A percentile compares a stretch with the other conserved stretches of the same genome.
Conservation (phyloP, 2,888 invertebrate genomes). For the Synanthedon tipuliformis region DNA sequence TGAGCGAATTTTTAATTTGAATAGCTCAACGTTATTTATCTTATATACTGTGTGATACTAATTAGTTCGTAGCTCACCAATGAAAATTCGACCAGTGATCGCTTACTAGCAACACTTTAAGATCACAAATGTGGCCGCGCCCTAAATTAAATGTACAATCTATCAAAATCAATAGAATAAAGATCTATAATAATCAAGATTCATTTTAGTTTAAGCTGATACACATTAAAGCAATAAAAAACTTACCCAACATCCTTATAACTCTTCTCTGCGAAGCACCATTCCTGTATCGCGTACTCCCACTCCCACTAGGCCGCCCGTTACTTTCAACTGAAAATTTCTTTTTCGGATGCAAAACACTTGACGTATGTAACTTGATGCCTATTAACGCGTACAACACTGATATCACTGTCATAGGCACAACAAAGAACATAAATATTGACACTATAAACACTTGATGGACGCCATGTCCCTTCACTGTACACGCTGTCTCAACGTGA, state of each 20-base stretch:
- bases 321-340: conserved; percentile 61
- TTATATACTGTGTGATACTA: too few species aligned
- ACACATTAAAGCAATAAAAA: background rate
- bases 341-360: conserved; percentile 71
- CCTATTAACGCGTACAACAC: conserved; percentile 85
- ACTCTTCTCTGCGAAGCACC: conserved; percentile 73
- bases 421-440: conserved; percentile 84
- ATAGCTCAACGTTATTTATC: too few species aligned
- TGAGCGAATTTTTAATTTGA: too few species aligned
- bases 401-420: conserved; percentile 88
- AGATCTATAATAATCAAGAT: background rate
- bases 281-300: conserved; percentile 58
- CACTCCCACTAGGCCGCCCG: conserved; percentile 28
- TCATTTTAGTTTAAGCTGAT: too few species aligned
- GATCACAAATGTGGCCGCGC: too few species aligned
- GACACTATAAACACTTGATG: conserved; percentile 84
- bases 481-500: conserved; percentile 64
- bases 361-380: conserved; percentile 75
- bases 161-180: background rate
- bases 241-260: conserved; percentile 85
- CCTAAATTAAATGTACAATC: too few species aligned
- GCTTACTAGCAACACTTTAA: too few species aligned
- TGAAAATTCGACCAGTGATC: too few species aligned
- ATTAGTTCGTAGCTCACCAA: too few species aligned
- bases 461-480: conserved; percentile 69